A percentile compares a stretch with the other conserved stretches of the same genome.
These are phyloP conservation scores for Onychomys leucogaster DNA, from an alignment of 2,797 vertebrate species.

Conservation along the genomic window DNA sequence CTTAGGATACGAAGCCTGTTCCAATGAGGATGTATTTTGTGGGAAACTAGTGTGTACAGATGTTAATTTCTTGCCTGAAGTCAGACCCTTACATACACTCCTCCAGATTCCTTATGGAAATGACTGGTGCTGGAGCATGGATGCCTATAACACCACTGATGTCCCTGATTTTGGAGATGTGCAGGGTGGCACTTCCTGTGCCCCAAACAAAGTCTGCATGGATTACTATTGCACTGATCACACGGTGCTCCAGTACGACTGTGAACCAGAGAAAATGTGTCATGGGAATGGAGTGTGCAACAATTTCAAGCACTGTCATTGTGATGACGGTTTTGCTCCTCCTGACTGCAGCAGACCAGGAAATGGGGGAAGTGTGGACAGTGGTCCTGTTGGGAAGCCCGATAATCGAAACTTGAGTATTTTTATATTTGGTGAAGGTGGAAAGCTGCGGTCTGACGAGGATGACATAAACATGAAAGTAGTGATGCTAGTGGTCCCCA, in stretches of 20 bases:
- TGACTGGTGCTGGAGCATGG: conserved; percentile 76
- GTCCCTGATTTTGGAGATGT: neutral
- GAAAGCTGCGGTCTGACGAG: fast-evolving
- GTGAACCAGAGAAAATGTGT: neutral
- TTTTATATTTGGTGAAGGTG: fast-evolving
- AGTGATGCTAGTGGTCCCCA: neutral
- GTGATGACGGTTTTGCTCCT: conserved; percentile 77
- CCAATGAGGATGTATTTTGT: conserved; percentile 43
- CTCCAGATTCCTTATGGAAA: neutral
- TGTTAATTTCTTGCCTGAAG: fast-evolving
- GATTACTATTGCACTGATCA: neutral
- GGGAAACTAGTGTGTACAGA: conserved; percentile 78
- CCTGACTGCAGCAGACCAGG: conserved; percentile 64
- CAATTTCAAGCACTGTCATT: conserved; percentile 81
- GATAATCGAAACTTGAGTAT: neutral
- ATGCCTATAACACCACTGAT: fast-evolving
- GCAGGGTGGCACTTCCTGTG: conserved; percentile 51
- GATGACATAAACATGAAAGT: neutral
- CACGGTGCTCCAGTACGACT: fast-evolving
- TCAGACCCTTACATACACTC: neutral
- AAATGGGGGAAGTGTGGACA: conserved; percentile 79
- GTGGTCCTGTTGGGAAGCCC: conserved; percentile 13
- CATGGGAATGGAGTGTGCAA: conserved; percentile 78
- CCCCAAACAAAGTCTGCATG: conserved; percentile 57
- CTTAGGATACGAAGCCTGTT: conserved; percentile 56